These are phyloP conservation scores for Hippotragus niger DNA, from an alignment of 2,113 vertebrate genomes.

Conservation along the genomic window DNA sequence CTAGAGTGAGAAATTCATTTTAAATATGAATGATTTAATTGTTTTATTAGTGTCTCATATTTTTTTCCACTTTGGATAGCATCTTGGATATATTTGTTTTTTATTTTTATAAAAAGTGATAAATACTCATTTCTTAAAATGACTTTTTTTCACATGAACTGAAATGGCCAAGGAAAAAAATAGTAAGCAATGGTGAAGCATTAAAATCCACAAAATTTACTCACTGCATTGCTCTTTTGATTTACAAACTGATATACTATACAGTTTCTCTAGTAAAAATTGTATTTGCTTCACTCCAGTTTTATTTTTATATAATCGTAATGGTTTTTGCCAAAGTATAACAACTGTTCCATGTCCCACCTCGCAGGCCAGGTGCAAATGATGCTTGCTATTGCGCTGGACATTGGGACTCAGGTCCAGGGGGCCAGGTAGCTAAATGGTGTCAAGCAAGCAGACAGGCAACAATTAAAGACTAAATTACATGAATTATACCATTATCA, in stretches of 20 bases:
- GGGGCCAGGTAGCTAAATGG: neutral
- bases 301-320: neutral
- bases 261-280: neutral
- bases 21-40: conserved; percentile 73
- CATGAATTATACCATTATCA: neutral
- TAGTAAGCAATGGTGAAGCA: neutral
- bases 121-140: conserved; percentile 3
- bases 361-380: neutral
- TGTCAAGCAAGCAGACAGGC: neutral
- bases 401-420: rapidly evolving
- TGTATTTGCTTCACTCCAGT: neutral
- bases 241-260: neutral
- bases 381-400: neutral
- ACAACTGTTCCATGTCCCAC: neutral
- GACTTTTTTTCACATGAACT: neutral
- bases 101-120: conserved; percentile 35
- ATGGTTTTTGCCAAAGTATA: neutral
- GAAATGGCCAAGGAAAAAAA: neutral
- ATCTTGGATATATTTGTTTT: conserved; percentile 1
- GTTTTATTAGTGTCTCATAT: conserved; percentile 54
- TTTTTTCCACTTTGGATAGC: neutral
- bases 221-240: neutral
- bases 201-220: neutral
- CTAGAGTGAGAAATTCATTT: conserved; percentile 48
- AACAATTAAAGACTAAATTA: neutral